Evolutionary conservation across 2,888 invertebrate genomes (phyloP).

Genomic region (Halictus quadricinctus): DNA sequence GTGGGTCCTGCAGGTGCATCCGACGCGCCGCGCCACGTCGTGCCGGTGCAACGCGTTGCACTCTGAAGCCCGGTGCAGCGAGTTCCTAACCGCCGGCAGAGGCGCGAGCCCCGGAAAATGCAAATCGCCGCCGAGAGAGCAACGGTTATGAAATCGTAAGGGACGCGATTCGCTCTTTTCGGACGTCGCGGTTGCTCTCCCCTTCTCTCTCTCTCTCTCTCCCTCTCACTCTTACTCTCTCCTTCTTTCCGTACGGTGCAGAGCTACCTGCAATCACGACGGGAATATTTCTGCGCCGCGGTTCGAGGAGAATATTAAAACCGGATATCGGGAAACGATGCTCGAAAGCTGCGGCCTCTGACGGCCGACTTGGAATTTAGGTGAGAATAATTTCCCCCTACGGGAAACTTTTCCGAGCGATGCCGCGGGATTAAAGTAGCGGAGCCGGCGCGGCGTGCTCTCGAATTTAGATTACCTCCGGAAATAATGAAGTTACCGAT

Average conservation of each 20-base stretch:
- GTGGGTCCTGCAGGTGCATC: slow-evolving; percentile 5
- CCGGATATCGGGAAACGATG: slow-evolving; percentile 3
- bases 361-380: slow-evolving; percentile 1
- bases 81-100: background rate
- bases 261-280: slow-evolving; percentile 2
- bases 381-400: slow-evolving; percentile 12
- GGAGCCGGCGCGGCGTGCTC: background rate
- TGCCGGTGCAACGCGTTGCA: slow-evolving; percentile 6
- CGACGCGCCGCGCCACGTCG: slow-evolving; percentile 13
- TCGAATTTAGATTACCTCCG: slow-evolving; percentile 2
- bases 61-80: background rate
- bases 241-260: background rate
- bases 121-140: slow-evolving; percentile 65
- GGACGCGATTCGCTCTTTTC: slow-evolving; percentile 28
- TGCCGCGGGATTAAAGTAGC: slow-evolving; percentile 8
- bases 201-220: background rate
- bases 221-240: background rate
- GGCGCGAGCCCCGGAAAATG: slow-evolving; percentile 63
- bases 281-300: slow-evolving; percentile 12
- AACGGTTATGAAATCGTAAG: slow-evolving; percentile 62
- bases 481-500: slow-evolving; percentile 3
- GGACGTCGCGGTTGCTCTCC: background rate
- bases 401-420: background rate
- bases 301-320: slow-evolving; percentile 21
- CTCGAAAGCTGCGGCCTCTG: background rate